Base-by-base conservation (phyloP, 2,797 vertebrate genomes). In the Tenualosa thibaudeaui region DNA sequence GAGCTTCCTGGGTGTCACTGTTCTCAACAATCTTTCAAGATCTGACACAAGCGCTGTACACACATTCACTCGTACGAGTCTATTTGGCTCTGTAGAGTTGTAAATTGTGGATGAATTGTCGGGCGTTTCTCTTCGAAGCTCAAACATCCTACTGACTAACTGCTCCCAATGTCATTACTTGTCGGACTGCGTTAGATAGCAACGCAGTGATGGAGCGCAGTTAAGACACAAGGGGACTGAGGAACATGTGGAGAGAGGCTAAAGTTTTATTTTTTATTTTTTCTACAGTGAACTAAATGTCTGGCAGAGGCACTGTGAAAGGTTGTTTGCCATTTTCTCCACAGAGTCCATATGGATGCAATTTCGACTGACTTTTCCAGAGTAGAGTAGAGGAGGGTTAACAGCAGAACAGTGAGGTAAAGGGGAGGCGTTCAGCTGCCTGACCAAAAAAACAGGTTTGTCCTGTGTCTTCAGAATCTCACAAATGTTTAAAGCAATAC, bases 261-360 rank as follows among this genome's bases (percentile, higher is more conserved):
- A 26, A 40, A 31, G 12, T 3, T 13, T 5, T 75, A 6, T 43
- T 62, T 62, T 62, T 62, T 62, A 5, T 62, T 62, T n/a, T 60
- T 31, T 31, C 22, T 31, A 40, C 68, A 71, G 37, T 60, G 81
- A 37, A 82, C 78, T 43, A 60, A 75, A 75, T 75, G 68, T 75
- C 68, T 40, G 1, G 68, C 68, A 40, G 68, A 75, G 68, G 68
- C 68, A 40, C 68, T 4, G 5, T 19, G 68, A 60, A 15, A 40
- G 78, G 51, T 85, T 83, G 81, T 83, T 83, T 83, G 43, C 49
- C 85, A 83, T 81, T 85, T 62, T 68, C 62, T 81, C 15, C 31
- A 81, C 46, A 15, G 43, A 83, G 54, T 84, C 85, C 86, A 87
- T 85, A 53, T 87, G 84, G 86, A 85, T 82, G 40, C 82, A 87